A percentile compares a stretch with the other conserved stretches of the same genome.
Evolutionary conservation across 2,797 vertebrate species (phyloP).

Genomic region (Myripristis jacobus): DNA sequence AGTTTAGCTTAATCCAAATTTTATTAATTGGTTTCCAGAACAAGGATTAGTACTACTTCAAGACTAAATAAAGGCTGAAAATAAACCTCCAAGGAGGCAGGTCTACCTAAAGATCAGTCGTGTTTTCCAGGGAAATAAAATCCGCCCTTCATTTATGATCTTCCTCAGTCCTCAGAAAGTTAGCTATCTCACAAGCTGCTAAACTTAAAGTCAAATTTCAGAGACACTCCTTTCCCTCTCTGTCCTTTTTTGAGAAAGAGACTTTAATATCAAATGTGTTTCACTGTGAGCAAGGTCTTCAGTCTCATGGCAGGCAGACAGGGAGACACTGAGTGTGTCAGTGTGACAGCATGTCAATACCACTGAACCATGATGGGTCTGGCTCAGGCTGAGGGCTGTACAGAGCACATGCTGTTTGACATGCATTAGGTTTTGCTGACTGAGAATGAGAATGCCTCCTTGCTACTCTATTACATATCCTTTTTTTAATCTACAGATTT

Average conservation of each 20-base stretch:
- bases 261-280: conserved; percentile 13
- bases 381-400: conserved; percentile 22
- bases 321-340: conserved; percentile 23
- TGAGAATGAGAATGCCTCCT: neutral
- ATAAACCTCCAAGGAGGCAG: no score
- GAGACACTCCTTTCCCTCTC: neutral
- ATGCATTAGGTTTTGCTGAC: conserved; percentile 12
- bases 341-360: conserved; percentile 40
- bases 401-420: conserved; percentile 18
- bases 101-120: no score
- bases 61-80: no score
- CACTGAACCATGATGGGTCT: conserved; percentile 16
- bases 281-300: conserved; percentile 2
- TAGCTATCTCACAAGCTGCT: neutral
- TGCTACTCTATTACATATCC: neutral
- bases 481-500: neutral
- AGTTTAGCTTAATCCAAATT: no score
- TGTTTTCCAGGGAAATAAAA: no score
- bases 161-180: neutral
- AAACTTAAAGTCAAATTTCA: neutral
- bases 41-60: no score
- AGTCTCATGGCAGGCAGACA: conserved; percentile 14
- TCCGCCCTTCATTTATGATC: no score
- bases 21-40: no score
- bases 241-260: neutral